These are phyloP conservation scores for Parapristionchus giblindavisi DNA, from an alignment of 2,888 invertebrate species.

Conservation along the genomic window DNA sequence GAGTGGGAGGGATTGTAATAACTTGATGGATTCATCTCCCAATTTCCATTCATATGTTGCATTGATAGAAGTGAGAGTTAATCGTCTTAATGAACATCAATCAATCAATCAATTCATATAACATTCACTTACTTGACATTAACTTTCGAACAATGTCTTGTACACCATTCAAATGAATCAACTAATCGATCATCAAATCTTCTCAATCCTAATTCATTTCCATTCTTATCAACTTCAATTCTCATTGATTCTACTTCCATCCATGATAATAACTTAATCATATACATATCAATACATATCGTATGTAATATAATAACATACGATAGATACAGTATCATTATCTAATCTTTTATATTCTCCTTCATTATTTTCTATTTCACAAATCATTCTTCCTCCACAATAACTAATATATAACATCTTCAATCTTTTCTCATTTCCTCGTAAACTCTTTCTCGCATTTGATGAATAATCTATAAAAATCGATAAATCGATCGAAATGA, in stretches of 20 bases:
- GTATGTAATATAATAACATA: neutral
- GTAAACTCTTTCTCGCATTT: neutral
- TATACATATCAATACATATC: neutral
- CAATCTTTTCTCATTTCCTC: slow-evolving; percentile 13
- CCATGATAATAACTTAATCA: slow-evolving; percentile 18
- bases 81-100: neutral
- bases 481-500: neutral
- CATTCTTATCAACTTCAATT: slow-evolving; percentile 4
- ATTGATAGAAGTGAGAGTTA: slow-evolving; percentile 20
- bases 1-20: neutral
- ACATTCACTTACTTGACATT: neutral
- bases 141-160: neutral
- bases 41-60: slow-evolving; percentile 13
- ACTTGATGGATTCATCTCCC: neutral
- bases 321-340: neutral
- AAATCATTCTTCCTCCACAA: slow-evolving; percentile 9
- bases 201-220: neutral
- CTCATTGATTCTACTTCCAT: slow-evolving; percentile 8
- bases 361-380: slow-evolving; percentile 17
- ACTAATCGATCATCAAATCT: neutral
- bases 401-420: slow-evolving; percentile 2
- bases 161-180: neutral
- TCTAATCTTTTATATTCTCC: neutral
- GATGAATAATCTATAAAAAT: neutral
- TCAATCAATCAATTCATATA: neutral